Conservation (phyloP, 2,113 vertebrate species). For the Gambusia holbrooki region DNA sequence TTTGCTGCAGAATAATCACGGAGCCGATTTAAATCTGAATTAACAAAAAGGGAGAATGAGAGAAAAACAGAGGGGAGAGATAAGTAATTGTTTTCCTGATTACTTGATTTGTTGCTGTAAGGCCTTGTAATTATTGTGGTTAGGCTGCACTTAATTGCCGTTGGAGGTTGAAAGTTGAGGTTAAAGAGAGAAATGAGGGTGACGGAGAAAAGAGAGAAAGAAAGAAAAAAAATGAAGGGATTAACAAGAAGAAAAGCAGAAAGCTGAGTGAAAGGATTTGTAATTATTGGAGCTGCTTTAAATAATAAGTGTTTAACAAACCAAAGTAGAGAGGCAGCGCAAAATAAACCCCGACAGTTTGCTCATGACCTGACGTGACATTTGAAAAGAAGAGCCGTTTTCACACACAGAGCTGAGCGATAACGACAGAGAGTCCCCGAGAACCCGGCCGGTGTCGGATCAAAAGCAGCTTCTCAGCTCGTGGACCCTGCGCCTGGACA, state of each 20-base stretch:
- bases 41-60: conserved; percentile 21
- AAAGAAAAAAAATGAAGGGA: not conserved
- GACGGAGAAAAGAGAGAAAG: not conserved
- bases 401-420: not conserved
- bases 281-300: not conserved
- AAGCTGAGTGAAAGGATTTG: not conserved
- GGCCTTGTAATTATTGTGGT: not conserved
- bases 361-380: not conserved
- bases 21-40: conserved; percentile 46
- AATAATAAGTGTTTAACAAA: too few relatives aligned
- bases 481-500: not conserved
- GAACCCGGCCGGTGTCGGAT: not conserved
- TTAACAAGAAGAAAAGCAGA: not conserved
- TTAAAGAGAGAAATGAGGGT: not conserved
- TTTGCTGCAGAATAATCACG: conserved; percentile 55
- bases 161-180: not conserved
- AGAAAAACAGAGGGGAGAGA: conserved; percentile 11
- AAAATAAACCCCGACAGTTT: not conserved
- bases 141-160: not conserved
- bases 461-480: not conserved
- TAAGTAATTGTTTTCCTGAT: conserved; percentile 54
- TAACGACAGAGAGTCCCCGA: not conserved
- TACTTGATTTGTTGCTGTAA: conserved; percentile 29
- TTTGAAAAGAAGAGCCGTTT: not conserved
- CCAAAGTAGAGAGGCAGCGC: too few relatives aligned